Conservation (phyloP, 37 sponge, comb jelly and placozoan species). For the Beroe ovata region DNA sequence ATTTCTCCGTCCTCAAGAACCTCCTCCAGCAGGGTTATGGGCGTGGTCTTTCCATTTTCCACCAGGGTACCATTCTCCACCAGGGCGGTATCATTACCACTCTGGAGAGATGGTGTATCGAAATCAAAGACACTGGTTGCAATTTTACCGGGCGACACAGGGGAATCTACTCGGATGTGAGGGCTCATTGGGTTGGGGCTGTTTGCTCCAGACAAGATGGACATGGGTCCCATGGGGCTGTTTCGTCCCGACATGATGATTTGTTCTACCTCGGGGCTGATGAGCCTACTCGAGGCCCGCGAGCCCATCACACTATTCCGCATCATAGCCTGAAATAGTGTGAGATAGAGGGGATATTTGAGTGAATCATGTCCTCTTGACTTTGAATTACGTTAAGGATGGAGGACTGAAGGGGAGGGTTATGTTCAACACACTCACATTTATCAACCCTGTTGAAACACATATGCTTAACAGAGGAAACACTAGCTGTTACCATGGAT, state of each 20-base stretch:
- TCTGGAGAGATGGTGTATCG: background rate
- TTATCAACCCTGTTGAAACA: too few species aligned
- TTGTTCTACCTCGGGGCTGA: constrained; percentile 36
- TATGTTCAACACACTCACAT: too few species aligned
- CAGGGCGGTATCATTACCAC: background rate
- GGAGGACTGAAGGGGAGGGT: too few species aligned
- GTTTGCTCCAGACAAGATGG: constrained; percentile 26
- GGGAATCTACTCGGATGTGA: background rate
- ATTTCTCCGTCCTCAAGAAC: background rate
- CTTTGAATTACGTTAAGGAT: too few species aligned
- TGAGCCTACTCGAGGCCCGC: constrained; percentile 19
- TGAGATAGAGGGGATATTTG: too few species aligned
- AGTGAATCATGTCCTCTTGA: too few species aligned
- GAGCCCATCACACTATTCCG: constrained; percentile 23
- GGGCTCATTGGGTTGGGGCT: background rate
- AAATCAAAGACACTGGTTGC: background rate
- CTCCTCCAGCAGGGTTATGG: background rate
- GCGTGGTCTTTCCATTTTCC: background rate
- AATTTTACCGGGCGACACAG: background rate
- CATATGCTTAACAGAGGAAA: too few species aligned
- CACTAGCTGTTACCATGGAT: too few species aligned
- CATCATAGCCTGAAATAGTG: background rate
- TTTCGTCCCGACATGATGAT: constrained; percentile 47
- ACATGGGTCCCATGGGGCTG: constrained; percentile 34
- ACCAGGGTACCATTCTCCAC: background rate